Conservation (phyloP, 1,140 invertebrate species). For the Acromyrmex echinatior region DNA sequence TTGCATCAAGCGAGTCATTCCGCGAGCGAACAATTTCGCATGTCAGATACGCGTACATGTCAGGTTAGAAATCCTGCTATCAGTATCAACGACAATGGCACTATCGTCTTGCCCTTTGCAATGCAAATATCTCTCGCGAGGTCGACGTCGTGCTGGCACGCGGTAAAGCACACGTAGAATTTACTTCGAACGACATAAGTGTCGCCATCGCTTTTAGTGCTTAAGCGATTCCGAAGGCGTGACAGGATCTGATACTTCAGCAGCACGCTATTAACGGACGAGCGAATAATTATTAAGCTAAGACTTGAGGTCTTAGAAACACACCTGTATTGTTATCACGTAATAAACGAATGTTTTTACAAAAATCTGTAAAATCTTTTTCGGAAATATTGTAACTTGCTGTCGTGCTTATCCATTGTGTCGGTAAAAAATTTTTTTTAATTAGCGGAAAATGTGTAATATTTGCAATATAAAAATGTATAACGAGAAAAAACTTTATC, state of each 20-base stretch:
- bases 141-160: slow-evolving; percentile 13
- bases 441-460: neutral
- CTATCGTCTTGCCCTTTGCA: slow-evolving; percentile 66
- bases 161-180: slow-evolving; percentile 32
- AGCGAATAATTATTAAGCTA: slow-evolving; percentile 44
- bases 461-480: neutral
- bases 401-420: neutral
- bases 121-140: slow-evolving; percentile 63
- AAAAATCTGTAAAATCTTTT: neutral
- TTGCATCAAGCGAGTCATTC: neutral
- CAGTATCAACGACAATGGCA: slow-evolving; percentile 71
- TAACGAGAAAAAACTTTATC: neutral
- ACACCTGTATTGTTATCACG: neutral
- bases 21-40: slow-evolving; percentile 2
- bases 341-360: neutral
- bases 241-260: slow-evolving; percentile 66
- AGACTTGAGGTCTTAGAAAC: neutral
- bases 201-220: slow-evolving; percentile 74
- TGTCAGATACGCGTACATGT: slow-evolving; percentile 11
- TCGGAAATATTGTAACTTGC: neutral
- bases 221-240: slow-evolving; percentile 68
- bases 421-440: neutral
- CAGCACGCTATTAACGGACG: slow-evolving; percentile 42
- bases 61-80: slow-evolving; percentile 33
- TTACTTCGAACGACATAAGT: slow-evolving; percentile 32